Conservation (phyloP, 2,888 invertebrate species). For the Lycophotia porphyrea region DNA sequence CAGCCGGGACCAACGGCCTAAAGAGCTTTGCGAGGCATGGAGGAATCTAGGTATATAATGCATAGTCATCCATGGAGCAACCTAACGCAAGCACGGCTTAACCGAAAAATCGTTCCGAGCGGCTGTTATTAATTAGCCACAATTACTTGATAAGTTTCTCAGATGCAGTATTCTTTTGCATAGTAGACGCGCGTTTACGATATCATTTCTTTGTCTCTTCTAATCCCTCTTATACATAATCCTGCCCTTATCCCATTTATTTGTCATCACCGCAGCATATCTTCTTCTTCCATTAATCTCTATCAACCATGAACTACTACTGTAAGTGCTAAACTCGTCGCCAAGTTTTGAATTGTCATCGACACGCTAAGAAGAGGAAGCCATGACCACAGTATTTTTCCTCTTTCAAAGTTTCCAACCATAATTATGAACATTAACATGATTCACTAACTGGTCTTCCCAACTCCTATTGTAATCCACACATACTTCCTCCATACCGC, state of each 20-base stretch:
- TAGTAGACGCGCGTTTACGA: too few relatives aligned
- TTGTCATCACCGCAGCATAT: neutral
- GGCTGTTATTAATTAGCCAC: too few relatives aligned
- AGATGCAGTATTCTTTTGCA: neutral
- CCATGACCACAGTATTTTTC: neutral
- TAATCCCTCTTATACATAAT: neutral
- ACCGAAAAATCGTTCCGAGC: too few relatives aligned
- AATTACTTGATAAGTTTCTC: neutral
- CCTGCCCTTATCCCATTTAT: neutral
- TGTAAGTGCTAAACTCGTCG: too few relatives aligned
- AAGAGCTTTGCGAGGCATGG: too few relatives aligned
- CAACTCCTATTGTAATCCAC: neutral
- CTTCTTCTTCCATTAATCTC: neutral
- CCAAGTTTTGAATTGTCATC: too few relatives aligned
- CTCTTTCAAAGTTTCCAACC: too few relatives aligned
- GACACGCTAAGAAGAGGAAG: too few relatives aligned
- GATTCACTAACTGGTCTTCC: neutral
- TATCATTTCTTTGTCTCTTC: neutral
- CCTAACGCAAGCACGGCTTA: too few relatives aligned
- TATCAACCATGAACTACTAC: neutral
- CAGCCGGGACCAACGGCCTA: too few relatives aligned
- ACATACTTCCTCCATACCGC: constrained; percentile 20
- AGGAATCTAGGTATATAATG: too few relatives aligned
- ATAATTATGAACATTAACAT: neutral
- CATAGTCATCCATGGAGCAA: too few relatives aligned